Evolutionary conservation across 2,797 vertebrate species (phyloP).

Genomic region (Onychomys torridus): DNA sequence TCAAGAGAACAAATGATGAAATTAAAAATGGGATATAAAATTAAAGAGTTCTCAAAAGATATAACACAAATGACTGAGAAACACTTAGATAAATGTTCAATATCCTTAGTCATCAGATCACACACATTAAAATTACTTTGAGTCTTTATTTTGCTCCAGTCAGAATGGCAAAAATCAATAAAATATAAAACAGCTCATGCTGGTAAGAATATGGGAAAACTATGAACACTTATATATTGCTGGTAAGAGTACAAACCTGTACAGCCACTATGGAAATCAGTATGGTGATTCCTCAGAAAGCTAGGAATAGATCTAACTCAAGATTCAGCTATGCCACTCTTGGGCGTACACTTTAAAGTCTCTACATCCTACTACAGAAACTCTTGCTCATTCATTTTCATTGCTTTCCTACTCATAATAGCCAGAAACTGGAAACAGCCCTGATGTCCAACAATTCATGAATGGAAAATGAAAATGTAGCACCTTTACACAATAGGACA

Average conservation of each 20-base stretch:
- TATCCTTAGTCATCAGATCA: neutral
- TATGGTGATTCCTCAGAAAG: neutral
- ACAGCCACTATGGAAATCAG: neutral
- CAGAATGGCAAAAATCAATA: neutral
- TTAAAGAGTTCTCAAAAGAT: neutral
- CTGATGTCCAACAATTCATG: too few relatives aligned
- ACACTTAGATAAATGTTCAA: neutral
- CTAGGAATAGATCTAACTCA: neutral
- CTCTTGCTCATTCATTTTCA: neutral
- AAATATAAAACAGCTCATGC: neutral
- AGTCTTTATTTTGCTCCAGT: neutral
- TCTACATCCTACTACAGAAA: neutral
- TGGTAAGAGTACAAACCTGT: neutral
- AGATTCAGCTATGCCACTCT: neutral
- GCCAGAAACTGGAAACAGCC: neutral
- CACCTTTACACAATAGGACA: neutral
- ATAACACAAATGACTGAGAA: neutral
- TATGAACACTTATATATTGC: neutral
- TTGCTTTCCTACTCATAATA: neutral
- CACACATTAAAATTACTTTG: neutral
- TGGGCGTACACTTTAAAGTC: neutral
- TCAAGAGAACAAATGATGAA: neutral
- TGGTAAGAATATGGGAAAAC: neutral
- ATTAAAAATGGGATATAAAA: neutral
- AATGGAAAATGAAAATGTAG: neutral